Evolutionary conservation across 2,797 vertebrate genomes (phyloP), one percentile per base, ranked within the genome.

Genomic region (Rhinogobio ventralis): DNA sequence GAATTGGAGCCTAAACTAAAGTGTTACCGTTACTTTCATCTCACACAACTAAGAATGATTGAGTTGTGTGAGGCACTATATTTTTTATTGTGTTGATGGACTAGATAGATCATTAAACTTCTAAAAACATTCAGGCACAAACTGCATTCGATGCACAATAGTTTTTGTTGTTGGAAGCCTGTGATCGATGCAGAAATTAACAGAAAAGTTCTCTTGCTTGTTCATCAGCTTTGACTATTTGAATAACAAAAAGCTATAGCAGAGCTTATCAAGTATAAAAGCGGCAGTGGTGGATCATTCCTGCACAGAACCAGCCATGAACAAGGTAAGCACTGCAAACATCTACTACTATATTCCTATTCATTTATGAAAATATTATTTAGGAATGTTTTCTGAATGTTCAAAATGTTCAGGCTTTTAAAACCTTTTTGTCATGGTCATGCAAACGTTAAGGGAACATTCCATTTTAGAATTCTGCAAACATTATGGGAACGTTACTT

Each of bases 221-320:
- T 86, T 90, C 90, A 90, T 89, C 90, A 90, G 67, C 83, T 88
- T 89, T 67, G 45, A 79, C 49, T 64, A 90, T 89, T 89, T 90
- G 79, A 89, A 90, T 90, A 86, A 90, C 88, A 90, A 90, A 88
- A 88, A 87, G 78, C 81, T 69, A 69, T 55, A 51, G 77, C 79
- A 72, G 82, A 87, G 71, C 60, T 60, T 82, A 85, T 87, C 51
- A 84, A 49, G 85, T 89, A 90, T 90, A 89, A 90, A 90, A 89
- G 87, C 69, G 30, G 66, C 62, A 15, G 80, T 55, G 76, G 74
- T 53, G 85, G 81, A 84, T 78, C 82, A 73, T 73, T 85, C 86
- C 84, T 86, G 76, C 71, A 62, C 30, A 42, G 73, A 84, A 81
- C 78, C 86, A 84, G 86, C 84, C 86, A 89, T 90, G 90, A 85